These are phyloP conservation scores for Myopa testacea DNA, from an alignment of 2,888 invertebrate species.

Conservation along the genomic window DNA sequence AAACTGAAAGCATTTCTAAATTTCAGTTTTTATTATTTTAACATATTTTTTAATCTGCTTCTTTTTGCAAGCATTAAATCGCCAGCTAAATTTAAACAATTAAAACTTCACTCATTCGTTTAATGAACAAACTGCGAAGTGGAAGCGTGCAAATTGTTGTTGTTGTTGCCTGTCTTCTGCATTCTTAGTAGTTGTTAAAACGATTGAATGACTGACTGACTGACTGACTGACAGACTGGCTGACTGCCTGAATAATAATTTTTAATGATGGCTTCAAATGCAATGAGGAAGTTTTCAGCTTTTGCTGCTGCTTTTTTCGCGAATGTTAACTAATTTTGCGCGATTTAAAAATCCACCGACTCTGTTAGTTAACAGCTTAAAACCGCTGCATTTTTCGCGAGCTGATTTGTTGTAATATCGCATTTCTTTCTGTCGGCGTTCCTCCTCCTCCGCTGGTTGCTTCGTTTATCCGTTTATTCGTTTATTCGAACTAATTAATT, in stretches of 20 bases:
- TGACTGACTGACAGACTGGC: slow-evolving; percentile 9
- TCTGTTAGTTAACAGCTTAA: slow-evolving; percentile 32
- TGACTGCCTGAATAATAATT: slow-evolving; percentile 25
- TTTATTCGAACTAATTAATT: not conserved
- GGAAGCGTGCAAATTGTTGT: slow-evolving; percentile 4
- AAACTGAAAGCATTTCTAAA: not conserved
- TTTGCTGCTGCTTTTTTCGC: not conserved
- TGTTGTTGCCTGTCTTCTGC: slow-evolving; percentile 4
- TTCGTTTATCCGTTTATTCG: not conserved
- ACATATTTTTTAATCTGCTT: not conserved
- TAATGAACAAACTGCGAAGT: slow-evolving; percentile 41
- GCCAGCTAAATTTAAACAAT: slow-evolving; percentile 36
- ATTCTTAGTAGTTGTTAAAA: not conserved
- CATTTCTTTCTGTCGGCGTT: not conserved
- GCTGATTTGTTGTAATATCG: not conserved
- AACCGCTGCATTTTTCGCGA: not conserved
- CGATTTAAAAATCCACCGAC: not conserved
- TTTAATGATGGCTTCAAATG: slow-evolving; percentile 32
- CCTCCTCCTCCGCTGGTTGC: no score
- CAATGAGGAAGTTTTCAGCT: slow-evolving; percentile 30
- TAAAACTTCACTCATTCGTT: slow-evolving; percentile 42
- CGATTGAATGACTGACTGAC: not conserved
- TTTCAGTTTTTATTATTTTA: not conserved
- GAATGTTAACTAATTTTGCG: slow-evolving; percentile 6
- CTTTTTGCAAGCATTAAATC: not conserved